Conservation (phyloP, 1,140 invertebrate genomes). For the Drosophila bifasciata region DNA sequence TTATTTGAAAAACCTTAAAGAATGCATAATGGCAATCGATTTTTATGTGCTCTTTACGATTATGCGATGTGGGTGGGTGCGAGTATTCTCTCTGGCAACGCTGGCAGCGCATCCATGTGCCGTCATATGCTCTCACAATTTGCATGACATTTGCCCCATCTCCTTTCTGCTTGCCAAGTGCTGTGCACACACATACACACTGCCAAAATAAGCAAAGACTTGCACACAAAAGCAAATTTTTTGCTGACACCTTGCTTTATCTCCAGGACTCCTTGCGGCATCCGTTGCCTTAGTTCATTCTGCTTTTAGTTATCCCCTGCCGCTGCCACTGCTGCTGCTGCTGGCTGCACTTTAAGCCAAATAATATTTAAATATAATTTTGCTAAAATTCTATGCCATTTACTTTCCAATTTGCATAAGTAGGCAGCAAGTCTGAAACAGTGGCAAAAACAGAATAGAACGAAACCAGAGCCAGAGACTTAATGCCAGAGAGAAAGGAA, state of each 20-base stretch:
- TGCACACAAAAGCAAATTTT: slow-evolving; percentile 32
- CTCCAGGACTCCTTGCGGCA: slow-evolving; percentile 22
- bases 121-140: slow-evolving; percentile 15
- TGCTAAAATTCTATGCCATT: slow-evolving; percentile 31
- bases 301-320: not conserved
- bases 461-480: not conserved
- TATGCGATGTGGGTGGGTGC: no score
- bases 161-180: slow-evolving; percentile 22
- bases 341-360: slow-evolving; percentile 46
- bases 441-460: no score
- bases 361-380: slow-evolving; percentile 76
- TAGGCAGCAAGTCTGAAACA: slow-evolving; percentile 8
- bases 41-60: not conserved
- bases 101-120: slow-evolving; percentile 37
- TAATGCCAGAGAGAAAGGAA: no score
- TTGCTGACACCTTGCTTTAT: slow-evolving; percentile 59
- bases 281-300: slow-evolving; percentile 19
- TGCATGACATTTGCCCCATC: slow-evolving; percentile 34
- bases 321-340: not conserved
- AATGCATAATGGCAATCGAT: slow-evolving; percentile 11
- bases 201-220: slow-evolving; percentile 28
- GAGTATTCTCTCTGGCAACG: not conserved
- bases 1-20: not conserved
- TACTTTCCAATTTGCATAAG: slow-evolving; percentile 58
- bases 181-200: slow-evolving; percentile 6